These are phyloP conservation scores for Drosophila kikkawai DNA, from an alignment of 1,140 invertebrate genomes.

Conservation along the genomic window DNA sequence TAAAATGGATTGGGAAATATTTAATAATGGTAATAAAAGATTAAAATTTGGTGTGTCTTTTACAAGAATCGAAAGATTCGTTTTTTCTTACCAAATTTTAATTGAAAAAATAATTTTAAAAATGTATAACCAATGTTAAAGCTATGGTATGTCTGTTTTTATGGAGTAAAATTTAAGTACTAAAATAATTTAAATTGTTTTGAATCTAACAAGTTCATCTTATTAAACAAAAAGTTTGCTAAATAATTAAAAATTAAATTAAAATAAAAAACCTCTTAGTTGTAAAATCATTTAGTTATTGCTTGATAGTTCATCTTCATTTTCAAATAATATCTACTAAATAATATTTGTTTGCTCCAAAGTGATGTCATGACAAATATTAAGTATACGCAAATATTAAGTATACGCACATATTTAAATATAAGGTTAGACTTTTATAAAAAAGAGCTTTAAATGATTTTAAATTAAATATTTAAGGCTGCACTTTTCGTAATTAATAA, in stretches of 20 bases:
- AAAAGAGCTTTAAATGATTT: not conserved
- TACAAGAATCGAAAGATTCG: too few species aligned
- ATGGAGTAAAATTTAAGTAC: not conserved
- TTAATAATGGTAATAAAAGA: too few species aligned
- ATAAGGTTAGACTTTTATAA: not conserved
- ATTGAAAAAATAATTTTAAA: not conserved
- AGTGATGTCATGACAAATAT: not conserved
- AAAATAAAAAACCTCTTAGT: not conserved
- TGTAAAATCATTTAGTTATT: not conserved
- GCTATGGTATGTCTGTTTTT: not conserved
- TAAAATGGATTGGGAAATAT: too few species aligned
- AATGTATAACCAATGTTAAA: not conserved
- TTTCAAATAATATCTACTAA: too few species aligned
- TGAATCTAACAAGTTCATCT: not conserved
- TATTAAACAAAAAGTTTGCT: not conserved
- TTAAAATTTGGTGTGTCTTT: too few species aligned
- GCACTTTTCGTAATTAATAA: not conserved
- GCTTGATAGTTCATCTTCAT: not conserved
- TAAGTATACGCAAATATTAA: conserved; percentile 6
- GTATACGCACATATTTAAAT: not conserved
- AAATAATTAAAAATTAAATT: not conserved
- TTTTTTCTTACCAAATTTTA: not conserved
- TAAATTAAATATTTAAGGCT: not conserved
- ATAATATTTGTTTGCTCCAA: not conserved
- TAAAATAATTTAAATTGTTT: not conserved